Base-by-base conservation (phyloP, 2,888 invertebrate genomes). In the Leptothorax acervorum region DNA sequence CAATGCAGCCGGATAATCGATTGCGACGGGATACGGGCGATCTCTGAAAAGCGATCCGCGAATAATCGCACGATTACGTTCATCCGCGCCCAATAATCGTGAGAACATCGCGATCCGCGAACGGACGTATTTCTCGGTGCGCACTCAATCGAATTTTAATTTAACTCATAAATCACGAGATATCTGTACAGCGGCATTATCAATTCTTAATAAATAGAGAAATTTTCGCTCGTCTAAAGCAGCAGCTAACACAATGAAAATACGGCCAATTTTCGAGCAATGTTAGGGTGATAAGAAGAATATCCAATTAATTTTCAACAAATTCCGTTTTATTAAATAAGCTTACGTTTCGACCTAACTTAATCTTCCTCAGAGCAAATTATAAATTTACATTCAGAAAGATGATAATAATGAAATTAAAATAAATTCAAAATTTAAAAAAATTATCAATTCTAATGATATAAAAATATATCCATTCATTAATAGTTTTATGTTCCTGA, bases 21-120 rank as follows among this genome's bases (percentile, higher is more conserved):
- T 76, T 51, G 51, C 63, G 63, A 53, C 51, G 45, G 18, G 53
- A 39, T 12, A 39, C 35, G 53, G 12, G 28, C 62, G 60, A 74
- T 71, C 23, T 68, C 23, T 68, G 55, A 31, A 55, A 70, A 78
- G 35, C 51, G 74, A 48, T 35, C 53, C 76, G 76, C 57, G 62
- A 35, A 75, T 75, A 63, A 63, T 35, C 63, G 62, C 66, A 18
- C 55, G 45, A 71, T 55, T 57, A 45, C 31, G 45, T 31, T 55
- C 42, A 55, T 70, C n/a, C 42, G 68, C 42, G 18, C 4, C 28
- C 31, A 9, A 9, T n/a, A 78, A 70, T 78, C 78, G 57, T 70
- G 70, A 78, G 57, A 78, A 70, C 31, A 31, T 3, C 9, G 18
- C 39, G 53, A 65, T 68, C 8, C 42, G n/a, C 68, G 68, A 70